Conservation (phyloP, 2,888 invertebrate genomes). For the Alitta virens region DNA sequence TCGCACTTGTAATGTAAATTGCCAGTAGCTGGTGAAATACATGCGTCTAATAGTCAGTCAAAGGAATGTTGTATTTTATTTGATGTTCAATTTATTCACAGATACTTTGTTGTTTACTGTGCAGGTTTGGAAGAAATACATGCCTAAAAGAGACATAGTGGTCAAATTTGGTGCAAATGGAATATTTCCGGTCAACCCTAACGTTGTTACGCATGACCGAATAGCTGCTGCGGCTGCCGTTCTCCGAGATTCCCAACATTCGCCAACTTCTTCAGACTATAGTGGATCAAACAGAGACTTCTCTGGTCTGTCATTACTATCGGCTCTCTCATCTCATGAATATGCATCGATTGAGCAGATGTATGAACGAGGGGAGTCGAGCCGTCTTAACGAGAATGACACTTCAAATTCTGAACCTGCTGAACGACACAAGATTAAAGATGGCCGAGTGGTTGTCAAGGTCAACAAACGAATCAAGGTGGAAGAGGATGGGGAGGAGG, state of each 20-base stretch:
- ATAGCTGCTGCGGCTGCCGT: slow-evolving; percentile 17
- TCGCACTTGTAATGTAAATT: too few species aligned
- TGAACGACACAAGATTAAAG: background rate
- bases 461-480: slow-evolving; percentile 2
- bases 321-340: slow-evolving; percentile 27
- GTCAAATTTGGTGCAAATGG: slow-evolving; percentile 27
- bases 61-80: too few species aligned
- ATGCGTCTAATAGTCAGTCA: too few species aligned
- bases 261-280: background rate
- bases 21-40: too few species aligned
- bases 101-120: too few species aligned
- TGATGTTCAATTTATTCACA: too few species aligned
- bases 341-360: slow-evolving; percentile 25
- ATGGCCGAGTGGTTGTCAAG: background rate
- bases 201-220: slow-evolving; percentile 26
- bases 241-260: slow-evolving; percentile 14
- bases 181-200: slow-evolving; percentile 29
- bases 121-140: slow-evolving; percentile 22
- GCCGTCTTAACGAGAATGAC: background rate
- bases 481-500: slow-evolving; percentile 4
- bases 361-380: background rate
- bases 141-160: slow-evolving; percentile 21
- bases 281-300: slow-evolving; percentile 2
- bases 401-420: background rate
- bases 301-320: slow-evolving; percentile 26